Base-by-base conservation (phyloP, 1,140 invertebrate genomes). In the Leptonema lineaticorne region DNA sequence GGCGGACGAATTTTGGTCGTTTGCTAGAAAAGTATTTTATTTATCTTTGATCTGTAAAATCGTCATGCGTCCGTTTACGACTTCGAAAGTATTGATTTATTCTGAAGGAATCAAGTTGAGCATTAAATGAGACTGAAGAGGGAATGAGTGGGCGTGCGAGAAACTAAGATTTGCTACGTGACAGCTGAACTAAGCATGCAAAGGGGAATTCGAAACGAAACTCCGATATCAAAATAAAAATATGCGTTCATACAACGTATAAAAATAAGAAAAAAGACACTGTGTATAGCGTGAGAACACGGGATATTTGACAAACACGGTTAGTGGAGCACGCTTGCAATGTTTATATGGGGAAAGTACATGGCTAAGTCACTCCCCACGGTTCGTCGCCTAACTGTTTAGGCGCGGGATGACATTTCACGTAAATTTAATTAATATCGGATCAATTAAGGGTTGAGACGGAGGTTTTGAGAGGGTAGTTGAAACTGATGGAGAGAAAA, bases 391-490 rank as follows among this genome's bases (percentile, higher is more conserved):
- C 46, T 41, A 24, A 8, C 41, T 24, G 46, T 60, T 37, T 57
- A 41, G 37, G 46, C 48, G 59, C 28, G 60, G 67, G 45, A 59
- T 69, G 67, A 69, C 67, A 57, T 58, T 45, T 29, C 67, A 48
- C 29, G 33, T 56, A 69, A 53, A 69, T 69, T 69, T 69, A 69
- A 69, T 69, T 69, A 69, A 69, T 69, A 60, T 30, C 58, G 67
- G 67, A 69, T 69, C 67, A 69, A 69, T 69, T 69, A 69, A 63
- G 46, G 63, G 48, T 7, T 28, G 53, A n/a, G n/a, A n/a, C n/a
- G n/a, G n/a, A n/a, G n/a, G n/a, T n/a, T n/a, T n/a, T n/a, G 18
- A 46, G 29, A 28, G 59, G 29, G 50, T 14, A 37, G 46, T 29
- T 45, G 45, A 48, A 59, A 33, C 26, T 60, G 26, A 33, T 37